Percentiles rank a stretch among this genome's conserved stretches.
phyloP scores from a whole-genome alignment of 2,888 invertebrate species.

The Cheilosia pagana region DNA sequence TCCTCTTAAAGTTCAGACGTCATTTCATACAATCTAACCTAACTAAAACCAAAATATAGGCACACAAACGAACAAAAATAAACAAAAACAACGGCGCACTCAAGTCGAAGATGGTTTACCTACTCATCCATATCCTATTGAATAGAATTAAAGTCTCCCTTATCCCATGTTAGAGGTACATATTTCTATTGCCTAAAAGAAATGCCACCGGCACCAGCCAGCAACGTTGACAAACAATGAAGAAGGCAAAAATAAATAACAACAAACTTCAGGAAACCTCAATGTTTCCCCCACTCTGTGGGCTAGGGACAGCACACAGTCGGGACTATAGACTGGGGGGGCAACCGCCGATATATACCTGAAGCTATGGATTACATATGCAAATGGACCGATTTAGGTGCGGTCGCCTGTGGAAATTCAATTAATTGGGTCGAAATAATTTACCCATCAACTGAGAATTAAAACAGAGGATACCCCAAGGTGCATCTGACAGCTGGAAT shows the following conservation, averaged over 20 bases:
- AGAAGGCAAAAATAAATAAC: not conserved
- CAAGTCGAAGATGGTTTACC: not conserved
- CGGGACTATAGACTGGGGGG: not conserved
- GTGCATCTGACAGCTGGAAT: slow-evolving; percentile 16
- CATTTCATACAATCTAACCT: not conserved
- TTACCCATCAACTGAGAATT: slow-evolving; percentile 33
- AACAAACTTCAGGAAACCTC: slow-evolving; percentile 25
- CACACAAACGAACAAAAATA: not conserved
- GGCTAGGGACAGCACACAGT: not conserved
- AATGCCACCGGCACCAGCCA: not conserved
- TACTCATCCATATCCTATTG: not conserved
- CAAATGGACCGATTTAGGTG: slow-evolving; percentile 54
- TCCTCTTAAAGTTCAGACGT: slow-evolving; percentile 19
- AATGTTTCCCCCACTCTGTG: slow-evolving; percentile 30
- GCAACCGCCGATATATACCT: slow-evolving; percentile 35
- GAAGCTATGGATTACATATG: slow-evolving; percentile 53
- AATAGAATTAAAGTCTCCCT: not conserved
- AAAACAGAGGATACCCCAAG: not conserved
- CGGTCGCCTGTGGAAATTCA: slow-evolving; percentile 55
- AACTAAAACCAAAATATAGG: not conserved
- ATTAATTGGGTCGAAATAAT: slow-evolving; percentile 67
- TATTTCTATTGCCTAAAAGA: slow-evolving; percentile 1
- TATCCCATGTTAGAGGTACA: not conserved
- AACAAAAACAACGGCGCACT: not conserved
- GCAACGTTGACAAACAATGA: slow-evolving; percentile 8